Percentiles rank a stretch among this genome's conserved stretches.
These are phyloP conservation scores for Callorhinus ursinus DNA, from an alignment of 2,113 vertebrate species.

Conservation along the genomic window DNA sequence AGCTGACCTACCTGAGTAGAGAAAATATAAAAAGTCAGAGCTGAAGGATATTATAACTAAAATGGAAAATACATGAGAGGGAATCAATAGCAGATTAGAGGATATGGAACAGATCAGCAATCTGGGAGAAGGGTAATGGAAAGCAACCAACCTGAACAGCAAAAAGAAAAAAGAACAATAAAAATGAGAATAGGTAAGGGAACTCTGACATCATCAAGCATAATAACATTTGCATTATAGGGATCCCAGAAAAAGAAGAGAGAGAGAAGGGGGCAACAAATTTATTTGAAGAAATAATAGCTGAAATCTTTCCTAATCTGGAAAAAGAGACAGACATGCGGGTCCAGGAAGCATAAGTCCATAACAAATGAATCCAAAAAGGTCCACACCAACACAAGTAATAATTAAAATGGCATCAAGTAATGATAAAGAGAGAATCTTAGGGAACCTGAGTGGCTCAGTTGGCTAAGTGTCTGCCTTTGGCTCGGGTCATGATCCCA, in stretches of 20 bases:
- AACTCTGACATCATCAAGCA: not conserved
- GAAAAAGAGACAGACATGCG: not conserved
- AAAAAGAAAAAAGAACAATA: not conserved
- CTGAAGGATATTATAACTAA: not conserved
- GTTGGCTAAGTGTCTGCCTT: too few species aligned
- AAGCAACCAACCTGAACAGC: not conserved
- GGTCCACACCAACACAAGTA: not conserved
- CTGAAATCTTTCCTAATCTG: not conserved
- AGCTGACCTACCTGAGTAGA: not conserved
- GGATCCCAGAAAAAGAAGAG: not conserved
- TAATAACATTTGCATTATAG: not conserved
- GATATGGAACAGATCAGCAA: not conserved
- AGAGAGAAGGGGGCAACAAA: not conserved
- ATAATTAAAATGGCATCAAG: not conserved
- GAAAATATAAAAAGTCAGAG: not conserved
- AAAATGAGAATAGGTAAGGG: not conserved
- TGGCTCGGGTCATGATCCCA: too few species aligned
- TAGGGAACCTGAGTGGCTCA: too few species aligned
- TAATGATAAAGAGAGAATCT: not conserved
- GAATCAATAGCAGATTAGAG: not conserved
- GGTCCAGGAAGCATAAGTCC: not conserved
- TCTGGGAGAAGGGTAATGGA: not conserved
- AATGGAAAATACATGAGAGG: not conserved
- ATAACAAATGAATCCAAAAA: not conserved
- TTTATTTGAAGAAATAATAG: not conserved